Conservation (phyloP, 2,888 invertebrate genomes). For the Chaitophorus viminalis region DNA sequence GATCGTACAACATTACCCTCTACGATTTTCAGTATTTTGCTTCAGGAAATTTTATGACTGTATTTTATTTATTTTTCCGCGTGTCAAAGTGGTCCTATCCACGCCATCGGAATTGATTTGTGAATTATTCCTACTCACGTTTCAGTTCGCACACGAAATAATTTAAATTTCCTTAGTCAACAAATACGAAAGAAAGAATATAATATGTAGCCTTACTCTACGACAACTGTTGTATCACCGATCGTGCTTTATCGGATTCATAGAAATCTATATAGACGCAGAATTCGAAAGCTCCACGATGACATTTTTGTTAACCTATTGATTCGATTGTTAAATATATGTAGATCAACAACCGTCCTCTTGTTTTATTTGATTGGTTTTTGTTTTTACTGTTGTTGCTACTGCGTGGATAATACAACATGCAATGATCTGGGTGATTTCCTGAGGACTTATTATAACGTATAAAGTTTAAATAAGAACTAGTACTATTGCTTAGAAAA, state of each 20-base stretch:
- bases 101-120: slow-evolving; percentile 49
- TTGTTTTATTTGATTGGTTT: slow-evolving; percentile 39
- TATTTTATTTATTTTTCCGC: slow-evolving; percentile 15
- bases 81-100: slow-evolving; percentile 38
- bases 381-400: not conserved
- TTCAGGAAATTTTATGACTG: not conserved
- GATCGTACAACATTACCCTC: slow-evolving; percentile 19
- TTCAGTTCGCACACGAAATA: slow-evolving; percentile 46
- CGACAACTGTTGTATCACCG: not conserved
- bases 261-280: not conserved
- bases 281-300: slow-evolving; percentile 26
- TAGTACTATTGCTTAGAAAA: not conserved
- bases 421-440: not conserved
- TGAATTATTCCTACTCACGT: slow-evolving; percentile 55
- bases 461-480: slow-evolving; percentile 6
- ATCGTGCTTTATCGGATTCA: slow-evolving; percentile 35
- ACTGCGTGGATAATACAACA: not conserved
- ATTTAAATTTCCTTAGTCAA: slow-evolving; percentile 48
- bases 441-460: not conserved
- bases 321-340: slow-evolving; percentile 1
- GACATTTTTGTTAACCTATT: not conserved
- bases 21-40: slow-evolving; percentile 1
- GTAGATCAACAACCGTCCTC: not conserved
- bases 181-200: slow-evolving; percentile 12
- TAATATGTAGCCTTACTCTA: not conserved